Percentiles rank a stretch among this genome's conserved stretches.
Evolutionary conservation across 2,797 vertebrate genomes (phyloP).

Genomic region (Notoglanidium macrostoma): DNA sequence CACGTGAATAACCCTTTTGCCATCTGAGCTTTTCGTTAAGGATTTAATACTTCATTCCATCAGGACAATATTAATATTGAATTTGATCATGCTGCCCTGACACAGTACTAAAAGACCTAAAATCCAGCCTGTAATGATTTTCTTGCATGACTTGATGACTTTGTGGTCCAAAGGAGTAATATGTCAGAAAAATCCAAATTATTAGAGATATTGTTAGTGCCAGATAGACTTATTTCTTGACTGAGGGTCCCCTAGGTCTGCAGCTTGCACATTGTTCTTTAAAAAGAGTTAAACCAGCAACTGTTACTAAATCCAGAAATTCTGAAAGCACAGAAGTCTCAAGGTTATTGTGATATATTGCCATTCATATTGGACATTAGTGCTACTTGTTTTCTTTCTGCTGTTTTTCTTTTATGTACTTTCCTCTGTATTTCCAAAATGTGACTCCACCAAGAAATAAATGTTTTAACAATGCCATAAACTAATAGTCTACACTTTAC

Average conservation of each 20-base stretch:
- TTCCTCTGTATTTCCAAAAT: conserved; percentile 34
- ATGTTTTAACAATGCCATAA: neutral
- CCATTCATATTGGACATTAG: conserved; percentile 18
- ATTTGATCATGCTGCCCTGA: neutral
- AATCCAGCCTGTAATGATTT: neutral
- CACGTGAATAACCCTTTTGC: neutral
- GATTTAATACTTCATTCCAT: neutral
- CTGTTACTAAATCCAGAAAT: conserved; percentile 23
- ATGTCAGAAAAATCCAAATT: neutral
- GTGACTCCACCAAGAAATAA: neutral
- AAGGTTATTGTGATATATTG: conserved; percentile 3
- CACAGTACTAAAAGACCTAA: neutral
- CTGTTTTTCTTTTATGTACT: conserved; percentile 9
- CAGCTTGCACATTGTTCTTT: conserved; percentile 6
- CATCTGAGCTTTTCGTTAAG: conserved; percentile 3
- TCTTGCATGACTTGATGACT: neutral
- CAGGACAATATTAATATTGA: neutral
- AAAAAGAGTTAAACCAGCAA: neutral
- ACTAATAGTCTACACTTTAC: neutral
- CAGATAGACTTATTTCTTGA: conserved; percentile 1
- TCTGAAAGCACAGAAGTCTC: neutral
- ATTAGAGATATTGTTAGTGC: neutral
- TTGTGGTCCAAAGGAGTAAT: neutral
- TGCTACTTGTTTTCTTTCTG: conserved; percentile 47
- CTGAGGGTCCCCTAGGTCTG: neutral